These are phyloP conservation scores for Eulacestoma nigropectus DNA, from an alignment of 2,113 vertebrate species.

Conservation along the genomic window DNA sequence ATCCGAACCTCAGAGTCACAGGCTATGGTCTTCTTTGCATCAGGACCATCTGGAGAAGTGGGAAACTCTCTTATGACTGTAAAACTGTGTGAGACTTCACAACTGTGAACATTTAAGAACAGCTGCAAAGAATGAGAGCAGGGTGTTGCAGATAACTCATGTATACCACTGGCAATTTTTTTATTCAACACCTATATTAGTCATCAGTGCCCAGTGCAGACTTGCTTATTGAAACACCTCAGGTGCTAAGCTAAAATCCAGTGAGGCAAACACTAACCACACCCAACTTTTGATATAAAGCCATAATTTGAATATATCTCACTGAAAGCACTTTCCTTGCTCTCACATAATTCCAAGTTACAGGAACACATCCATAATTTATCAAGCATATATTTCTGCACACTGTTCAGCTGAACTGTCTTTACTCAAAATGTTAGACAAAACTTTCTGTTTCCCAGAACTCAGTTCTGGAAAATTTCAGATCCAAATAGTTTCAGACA, in stretches of 20 bases:
- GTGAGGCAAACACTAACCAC: not conserved
- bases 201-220: not conserved
- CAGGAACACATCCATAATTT: not conserved
- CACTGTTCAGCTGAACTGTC: not conserved
- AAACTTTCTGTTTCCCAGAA: not conserved
- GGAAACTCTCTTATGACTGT: not conserved
- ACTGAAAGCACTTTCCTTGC: not conserved
- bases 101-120: not conserved
- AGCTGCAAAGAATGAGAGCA: not conserved
- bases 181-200: not conserved
- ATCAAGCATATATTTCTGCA: not conserved
- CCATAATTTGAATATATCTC: not conserved
- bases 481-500: not conserved
- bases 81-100: not conserved
- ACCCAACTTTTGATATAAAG: not conserved
- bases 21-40: not conserved
- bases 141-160: not conserved
- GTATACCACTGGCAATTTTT: not conserved
- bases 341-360: not conserved
- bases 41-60: not conserved
- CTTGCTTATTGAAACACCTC: not conserved
- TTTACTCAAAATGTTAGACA: not conserved
- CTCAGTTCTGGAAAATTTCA: not conserved
- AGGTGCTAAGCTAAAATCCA: not conserved
- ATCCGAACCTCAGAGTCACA: not conserved